Conservation (phyloP, 2,888 invertebrate genomes). For the Tachina fera region DNA sequence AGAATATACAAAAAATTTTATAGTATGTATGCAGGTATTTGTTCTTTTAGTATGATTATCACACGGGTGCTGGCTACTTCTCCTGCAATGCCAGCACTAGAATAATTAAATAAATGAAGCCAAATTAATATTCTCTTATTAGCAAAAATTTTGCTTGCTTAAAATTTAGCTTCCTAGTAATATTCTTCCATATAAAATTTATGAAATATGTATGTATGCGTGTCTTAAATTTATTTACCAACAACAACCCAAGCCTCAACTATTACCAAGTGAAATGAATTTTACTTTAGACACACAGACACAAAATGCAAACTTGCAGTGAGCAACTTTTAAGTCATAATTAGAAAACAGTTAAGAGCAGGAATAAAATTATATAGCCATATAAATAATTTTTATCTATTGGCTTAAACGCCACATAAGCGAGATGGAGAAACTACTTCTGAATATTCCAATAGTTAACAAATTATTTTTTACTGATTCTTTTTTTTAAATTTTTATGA, state of each 20-base stretch:
- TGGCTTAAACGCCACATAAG: slow-evolving; percentile 40
- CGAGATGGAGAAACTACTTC: slow-evolving; percentile 14
- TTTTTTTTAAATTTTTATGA: background rate
- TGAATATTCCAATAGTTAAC: slow-evolving; percentile 36
- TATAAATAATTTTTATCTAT: slow-evolving; percentile 35
- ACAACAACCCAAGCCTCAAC: background rate
- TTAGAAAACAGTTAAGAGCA: slow-evolving; percentile 17
- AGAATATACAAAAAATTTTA: no score
- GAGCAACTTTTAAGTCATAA: slow-evolving; percentile 51
- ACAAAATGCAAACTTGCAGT: slow-evolving; percentile 23
- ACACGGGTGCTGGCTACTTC: no score
- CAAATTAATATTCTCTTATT: no score
- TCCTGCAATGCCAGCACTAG: no score
- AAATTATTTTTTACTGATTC: slow-evolving; percentile 9
- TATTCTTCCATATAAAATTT: slow-evolving; percentile 3
- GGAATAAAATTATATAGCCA: background rate
- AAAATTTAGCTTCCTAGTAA: background rate
- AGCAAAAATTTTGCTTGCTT: background rate
- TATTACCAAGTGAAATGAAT: slow-evolving; percentile 14
- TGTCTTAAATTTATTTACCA: slow-evolving; percentile 16
- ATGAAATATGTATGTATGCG: slow-evolving; percentile 9
- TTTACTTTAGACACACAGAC: slow-evolving; percentile 17
- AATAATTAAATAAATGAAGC: no score
- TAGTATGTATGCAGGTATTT: no score
- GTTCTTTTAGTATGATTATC: no score